Conservation (phyloP, 2,113 vertebrate species). For the Neolamprologus sp. region DNA sequence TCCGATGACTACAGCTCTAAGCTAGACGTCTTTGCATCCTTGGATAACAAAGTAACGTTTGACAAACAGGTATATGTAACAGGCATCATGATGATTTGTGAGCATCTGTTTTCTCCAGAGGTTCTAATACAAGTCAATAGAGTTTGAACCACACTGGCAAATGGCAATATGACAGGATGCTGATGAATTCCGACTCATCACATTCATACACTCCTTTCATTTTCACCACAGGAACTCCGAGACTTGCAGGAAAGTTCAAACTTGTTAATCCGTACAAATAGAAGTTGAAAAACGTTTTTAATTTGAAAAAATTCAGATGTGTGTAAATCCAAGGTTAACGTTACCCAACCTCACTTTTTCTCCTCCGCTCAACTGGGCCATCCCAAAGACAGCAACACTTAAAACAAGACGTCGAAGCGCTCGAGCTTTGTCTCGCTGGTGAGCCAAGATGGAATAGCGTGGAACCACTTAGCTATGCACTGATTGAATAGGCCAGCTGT, state of each 20-base stretch:
- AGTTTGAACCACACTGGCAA: neutral
- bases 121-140: neutral
- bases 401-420: constrained; percentile 2
- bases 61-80: neutral
- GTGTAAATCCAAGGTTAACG: neutral
- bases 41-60: neutral
- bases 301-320: neutral
- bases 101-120: neutral
- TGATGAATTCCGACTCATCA: neutral
- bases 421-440: neutral
- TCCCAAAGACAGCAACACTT: neutral
- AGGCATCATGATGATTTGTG: neutral
- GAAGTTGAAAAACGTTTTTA: neutral
- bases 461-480: constrained; percentile 45
- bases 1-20: neutral
- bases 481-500: constrained; percentile 55
- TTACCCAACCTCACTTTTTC: neutral
- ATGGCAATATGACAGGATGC: neutral
- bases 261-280: neutral
- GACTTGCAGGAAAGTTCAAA: neutral
- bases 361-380: neutral
- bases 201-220: neutral
- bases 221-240: neutral
- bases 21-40: neutral
- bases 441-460: constrained; percentile 16